Base-by-base conservation (phyloP, 2,797 vertebrate species). In the Trematomus bernacchii region DNA sequence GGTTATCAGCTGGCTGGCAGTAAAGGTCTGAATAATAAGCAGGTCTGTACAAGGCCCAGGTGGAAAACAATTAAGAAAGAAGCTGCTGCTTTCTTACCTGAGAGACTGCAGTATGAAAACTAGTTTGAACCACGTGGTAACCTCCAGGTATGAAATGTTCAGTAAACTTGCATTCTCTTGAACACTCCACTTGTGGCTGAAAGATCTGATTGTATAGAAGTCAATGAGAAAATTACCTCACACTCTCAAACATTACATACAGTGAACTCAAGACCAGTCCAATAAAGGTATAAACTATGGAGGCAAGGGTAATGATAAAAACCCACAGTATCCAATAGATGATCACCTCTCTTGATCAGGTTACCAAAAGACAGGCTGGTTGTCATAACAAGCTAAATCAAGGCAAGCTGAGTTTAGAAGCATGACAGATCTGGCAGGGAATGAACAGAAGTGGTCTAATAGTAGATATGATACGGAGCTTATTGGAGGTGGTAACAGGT, bases 1-100 rank as follows among this genome's bases (percentile, higher is more conserved):
- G 92, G 91, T 93, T 93, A 94, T 94, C 93, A 89, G 90, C 89
- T 77, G 85, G 76, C 83, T 72, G 72, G 76, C 68, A 74, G 83
- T 66, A 85, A 82, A 84, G 87, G 83, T 85, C 79, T 91, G 91
- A 91, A 91, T 91, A 92, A 92, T 91, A 85, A 90, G 81, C 72
- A 53, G 81, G 79, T 80, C 48, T 30, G 80, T 78, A 86, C 64
- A 79, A 67, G 83, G 79, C 80, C 80, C 79, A 74, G 78, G 74
- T 66, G 76, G 83, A 88, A 88, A 89, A 91, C 76, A 80, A 85
- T 90, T 83, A 82, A 85, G 76, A 66, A 77, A 75, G 77, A 68
- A 67, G 78, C 47, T 52, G 60, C 60, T 67, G 78, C 66, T 85
- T 79, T 77, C 59, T 54, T 40, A 44, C 11, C 60, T 55, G 19